Base-by-base conservation (phyloP, 2,113 vertebrate species). In the Verasper variegatus region DNA sequence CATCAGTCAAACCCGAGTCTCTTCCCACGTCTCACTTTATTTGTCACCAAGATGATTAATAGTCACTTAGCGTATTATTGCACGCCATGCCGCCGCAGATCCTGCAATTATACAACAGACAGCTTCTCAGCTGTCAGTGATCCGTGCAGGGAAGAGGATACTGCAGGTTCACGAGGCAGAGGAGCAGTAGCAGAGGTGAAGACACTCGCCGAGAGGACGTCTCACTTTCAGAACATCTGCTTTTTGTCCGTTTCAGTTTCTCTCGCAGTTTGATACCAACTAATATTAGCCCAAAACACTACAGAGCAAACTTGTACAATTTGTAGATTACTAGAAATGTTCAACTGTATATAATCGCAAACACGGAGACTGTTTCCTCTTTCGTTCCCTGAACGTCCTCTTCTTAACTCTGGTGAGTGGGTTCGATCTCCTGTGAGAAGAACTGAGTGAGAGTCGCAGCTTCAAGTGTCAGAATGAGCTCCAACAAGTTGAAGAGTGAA, bases 1-100 rank as follows among this genome's bases (percentile, higher is more conserved):
- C 83, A 91, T 89, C 66, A 71, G 85, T 90, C 89, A 91, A 71
- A 74, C 20, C 26, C n/a, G 13, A 61, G 69, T 35, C 51, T 87
- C 79, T 76, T 80, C 83, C 76, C 80, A 85, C 72, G 9, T 73
- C 80, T 81, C 21, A 63, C 66, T 81, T 88, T 90, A 90, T 89
- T 90, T 80, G 86, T 89, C 84, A 80, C 81, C 56, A 55, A 69
- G 76, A 84, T 88, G 90, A 92, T 92, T 88, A 92, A 91, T 90
- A 85, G 89, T 88, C 82, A 89, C 84, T 92, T 83, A 84, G 65
- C 65, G 49, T 67, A 83, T 91, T 82, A 89, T 84, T 86, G 79
- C 76, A 78, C 76, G 23, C 63, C 84, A 76, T 75, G 84, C 84
- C 62, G 81, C 77, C 63, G 58, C 84, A 21, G 68, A 74, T 81